Evolutionary conservation across 23 tunicate species (phyloP).

Genomic region (Halocynthia aurantium): DNA sequence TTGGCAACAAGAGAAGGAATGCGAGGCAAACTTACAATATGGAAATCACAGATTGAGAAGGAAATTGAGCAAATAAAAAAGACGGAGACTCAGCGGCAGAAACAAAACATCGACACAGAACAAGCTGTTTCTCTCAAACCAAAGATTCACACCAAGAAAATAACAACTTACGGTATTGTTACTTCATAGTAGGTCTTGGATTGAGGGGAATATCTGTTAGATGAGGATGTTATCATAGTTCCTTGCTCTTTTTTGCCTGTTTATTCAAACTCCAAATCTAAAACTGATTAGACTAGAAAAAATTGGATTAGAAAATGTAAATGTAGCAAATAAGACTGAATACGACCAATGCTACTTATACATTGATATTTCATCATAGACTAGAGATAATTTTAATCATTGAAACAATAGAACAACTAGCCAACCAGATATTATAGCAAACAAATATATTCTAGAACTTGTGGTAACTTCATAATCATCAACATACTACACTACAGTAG

Average conservation of each 20-base stretch:
- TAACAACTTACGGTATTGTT: slow-evolving; percentile 58
- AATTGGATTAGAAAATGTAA: too few species aligned
- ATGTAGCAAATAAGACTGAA: too few species aligned
- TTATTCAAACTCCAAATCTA: too few species aligned
- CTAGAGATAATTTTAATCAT: too few species aligned
- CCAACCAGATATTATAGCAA: neutral
- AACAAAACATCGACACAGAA: neutral
- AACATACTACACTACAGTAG: too few species aligned
- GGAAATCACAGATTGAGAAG: slow-evolving; percentile 31
- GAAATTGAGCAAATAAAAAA: slow-evolving; percentile 19
- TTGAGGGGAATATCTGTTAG: neutral
- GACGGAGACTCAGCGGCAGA: neutral
- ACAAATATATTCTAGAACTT: neutral
- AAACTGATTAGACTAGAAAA: too few species aligned
- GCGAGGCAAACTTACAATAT: slow-evolving; percentile 13
- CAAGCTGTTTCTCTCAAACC: slow-evolving; percentile 14
- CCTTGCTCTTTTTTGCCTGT: neutral
- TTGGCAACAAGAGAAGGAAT: slow-evolving; percentile 25
- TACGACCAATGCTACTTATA: too few species aligned
- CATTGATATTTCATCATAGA: too few species aligned
- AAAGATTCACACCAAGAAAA: slow-evolving; percentile 38
- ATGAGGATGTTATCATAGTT: neutral
- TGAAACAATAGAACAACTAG: neutral
- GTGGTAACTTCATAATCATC: too few species aligned
- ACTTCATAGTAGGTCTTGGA: neutral